Evolutionary conservation across 2,888 invertebrate genomes (phyloP).

Genomic region (Drosophila falleni): DNA sequence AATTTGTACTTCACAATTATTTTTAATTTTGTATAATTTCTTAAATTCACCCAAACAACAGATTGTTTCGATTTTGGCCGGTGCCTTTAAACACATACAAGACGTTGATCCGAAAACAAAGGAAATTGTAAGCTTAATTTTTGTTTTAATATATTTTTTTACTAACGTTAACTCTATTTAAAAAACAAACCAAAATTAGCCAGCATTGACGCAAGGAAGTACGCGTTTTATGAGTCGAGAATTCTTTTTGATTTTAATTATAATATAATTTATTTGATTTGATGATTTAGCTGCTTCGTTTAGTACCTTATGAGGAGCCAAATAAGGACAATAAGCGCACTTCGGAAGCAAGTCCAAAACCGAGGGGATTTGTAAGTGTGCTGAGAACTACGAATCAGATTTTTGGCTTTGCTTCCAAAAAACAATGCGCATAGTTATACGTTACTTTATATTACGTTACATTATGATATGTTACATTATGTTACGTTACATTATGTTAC

Average conservation of each 20-base stretch:
- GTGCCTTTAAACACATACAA: conserved; percentile 87
- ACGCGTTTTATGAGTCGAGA: conserved; percentile 7
- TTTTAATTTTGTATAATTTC: conserved; percentile 12
- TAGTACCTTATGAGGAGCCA: conserved; percentile 80
- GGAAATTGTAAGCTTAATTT: conserved; percentile 88
- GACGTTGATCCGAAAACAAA: conserved; percentile 89
- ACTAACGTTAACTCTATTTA: conserved; percentile 41
- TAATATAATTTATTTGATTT: conserved; percentile 40
- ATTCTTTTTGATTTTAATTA: conserved; percentile 18
- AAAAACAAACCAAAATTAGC: conserved; percentile 47
- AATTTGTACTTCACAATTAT: conserved; percentile 63
- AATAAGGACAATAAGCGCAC: conserved; percentile 48
- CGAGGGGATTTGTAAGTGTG: conserved; percentile 72
- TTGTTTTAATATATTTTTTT: conserved; percentile 31
- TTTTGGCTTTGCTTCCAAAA: conserved; percentile 60
- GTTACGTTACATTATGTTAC: conserved; percentile 32
- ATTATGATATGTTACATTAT: conserved; percentile 22
- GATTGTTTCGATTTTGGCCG: conserved; percentile 88
- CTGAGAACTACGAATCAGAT: conserved; percentile 20
- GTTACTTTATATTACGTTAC: conserved; percentile 38
- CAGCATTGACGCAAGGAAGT: conserved; percentile 50
- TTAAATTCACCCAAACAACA: conserved; percentile 21
- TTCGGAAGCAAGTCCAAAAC: conserved; percentile 26
- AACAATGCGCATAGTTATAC: conserved; percentile 31
- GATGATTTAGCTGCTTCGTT: conserved; percentile 76